Percentiles rank a stretch among this genome's conserved stretches.
These are phyloP conservation scores for Morbakka virulenta DNA, from an alignment of 30 jellyfish, hydroid and myxozoan genomes.

Conservation along the genomic window DNA sequence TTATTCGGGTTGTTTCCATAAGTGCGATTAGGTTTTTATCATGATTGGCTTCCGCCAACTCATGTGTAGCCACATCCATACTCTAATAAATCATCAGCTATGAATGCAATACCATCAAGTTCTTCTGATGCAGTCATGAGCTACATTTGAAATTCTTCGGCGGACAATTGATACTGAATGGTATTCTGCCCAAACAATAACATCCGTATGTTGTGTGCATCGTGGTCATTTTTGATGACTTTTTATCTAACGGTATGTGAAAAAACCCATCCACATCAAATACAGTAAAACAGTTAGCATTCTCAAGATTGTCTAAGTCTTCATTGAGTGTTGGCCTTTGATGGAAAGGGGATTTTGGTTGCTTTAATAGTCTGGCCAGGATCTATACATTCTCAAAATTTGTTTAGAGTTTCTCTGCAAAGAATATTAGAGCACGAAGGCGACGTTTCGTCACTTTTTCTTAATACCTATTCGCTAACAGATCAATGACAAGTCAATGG, in stretches of 20 bases:
- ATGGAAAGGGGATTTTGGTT: neutral
- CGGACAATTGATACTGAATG: neutral
- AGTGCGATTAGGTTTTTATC: constrained; percentile 12
- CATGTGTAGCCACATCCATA: constrained; percentile 3
- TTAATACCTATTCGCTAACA: no score
- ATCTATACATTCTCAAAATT: constrained; percentile 5
- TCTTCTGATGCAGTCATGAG: neutral
- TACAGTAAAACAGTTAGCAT: constrained; percentile 1
- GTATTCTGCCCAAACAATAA: neutral
- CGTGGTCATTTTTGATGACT: neutral
- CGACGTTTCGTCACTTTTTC: no score
- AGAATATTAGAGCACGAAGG: constrained; percentile 1
- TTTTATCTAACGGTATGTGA: neutral
- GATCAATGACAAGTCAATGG: no score
- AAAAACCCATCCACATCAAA: neutral
- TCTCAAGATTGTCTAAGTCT: neutral
- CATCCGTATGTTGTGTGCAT: neutral
- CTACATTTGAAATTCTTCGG: neutral
- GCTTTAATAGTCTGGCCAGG: constrained; percentile 19
- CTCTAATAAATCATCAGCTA: constrained; percentile 20
- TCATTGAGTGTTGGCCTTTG: constrained; percentile 17
- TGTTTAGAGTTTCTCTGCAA: constrained; percentile 18
- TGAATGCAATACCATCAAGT: constrained; percentile 15
- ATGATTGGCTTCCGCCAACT: constrained; percentile 24
- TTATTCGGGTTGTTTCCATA: neutral